Base-by-base conservation (phyloP, 2,113 vertebrate genomes). In the Kryptolebias marmoratus region DNA sequence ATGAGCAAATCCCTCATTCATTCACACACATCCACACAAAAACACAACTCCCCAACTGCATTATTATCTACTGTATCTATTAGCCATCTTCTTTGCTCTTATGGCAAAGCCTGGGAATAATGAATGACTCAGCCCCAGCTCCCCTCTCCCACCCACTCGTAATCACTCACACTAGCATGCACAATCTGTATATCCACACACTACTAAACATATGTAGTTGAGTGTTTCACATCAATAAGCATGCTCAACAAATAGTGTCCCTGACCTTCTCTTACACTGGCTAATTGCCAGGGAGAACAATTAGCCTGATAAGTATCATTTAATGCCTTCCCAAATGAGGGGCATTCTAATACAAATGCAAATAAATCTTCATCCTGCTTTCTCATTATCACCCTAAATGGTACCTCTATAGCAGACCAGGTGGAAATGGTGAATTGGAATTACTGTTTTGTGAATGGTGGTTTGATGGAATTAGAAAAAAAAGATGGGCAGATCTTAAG, bases 201-300 rank as follows among this genome's bases (percentile, higher is more conserved):
- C 39, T 30, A 49, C 0, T 52, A 53, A 77, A 81, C 76, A 81
- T 62, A 66, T 72, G 77, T 67, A 70, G 56, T 65, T 77, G 47
- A 68, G 57, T 66, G 69, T 78, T 72, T 78, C n/a, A 3, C 72
- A 84, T 88, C 81, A 47, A 87, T 83, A 81, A 66, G 64, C 73
- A 64, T 68, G 70, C 48, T 71, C 56, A 77, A 68, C 71, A 76
- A 73, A 61, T 62, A 68, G 50, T 56, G 54, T 75, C 76, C 71
- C 64, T 66, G 47, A 84, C 80, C 80, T 64, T 44, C 57, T 75
- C 73, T 80, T 81, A 79, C 58, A 42, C 58, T 64, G 69, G 63
- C 75, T 88, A 89, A 87, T 88, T 87, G 66, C 78, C 75, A 79
- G 66, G 42, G 70, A 79, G 82, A 90, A 89, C 87, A 91, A 92